Conservation (phyloP, 2,888 invertebrate species). For the Phalera bucephala region DNA sequence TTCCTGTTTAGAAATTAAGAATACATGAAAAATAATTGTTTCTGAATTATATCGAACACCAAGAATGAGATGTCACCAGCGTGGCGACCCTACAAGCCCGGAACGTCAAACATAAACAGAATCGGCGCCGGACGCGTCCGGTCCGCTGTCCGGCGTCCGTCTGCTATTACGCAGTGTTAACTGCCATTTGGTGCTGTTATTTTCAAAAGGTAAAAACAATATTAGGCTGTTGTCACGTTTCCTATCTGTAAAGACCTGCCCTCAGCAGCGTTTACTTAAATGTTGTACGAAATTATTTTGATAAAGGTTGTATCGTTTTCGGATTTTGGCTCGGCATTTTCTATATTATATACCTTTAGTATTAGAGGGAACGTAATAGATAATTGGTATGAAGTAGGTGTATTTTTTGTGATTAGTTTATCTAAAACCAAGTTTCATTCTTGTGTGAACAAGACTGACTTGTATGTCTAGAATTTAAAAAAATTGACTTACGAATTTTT, state of each 20-base stretch:
- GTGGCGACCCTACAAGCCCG: slow-evolving; percentile 9
- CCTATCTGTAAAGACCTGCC: slow-evolving; percentile 1
- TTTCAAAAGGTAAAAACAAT: slow-evolving; percentile 35
- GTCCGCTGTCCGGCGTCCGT: slow-evolving; percentile 30
- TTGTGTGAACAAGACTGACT: too few species aligned
- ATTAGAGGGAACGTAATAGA: too few species aligned
- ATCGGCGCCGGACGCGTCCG: slow-evolving; percentile 32
- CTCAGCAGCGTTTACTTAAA: neutral
- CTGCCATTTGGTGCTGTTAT: slow-evolving; percentile 27
- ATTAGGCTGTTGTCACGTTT: slow-evolving; percentile 28
- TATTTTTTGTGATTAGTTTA: too few species aligned
- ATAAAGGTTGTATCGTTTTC: neutral
- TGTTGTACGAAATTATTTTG: neutral
- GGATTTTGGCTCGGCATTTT: neutral
- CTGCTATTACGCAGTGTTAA: slow-evolving; percentile 35
- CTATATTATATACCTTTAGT: too few species aligned
- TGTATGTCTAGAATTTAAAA: too few species aligned
- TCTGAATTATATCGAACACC: too few species aligned
- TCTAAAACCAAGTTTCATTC: too few species aligned
- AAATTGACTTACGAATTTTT: too few species aligned
- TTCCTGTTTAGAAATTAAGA: too few species aligned
- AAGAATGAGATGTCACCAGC: too few species aligned
- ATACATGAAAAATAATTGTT: too few species aligned
- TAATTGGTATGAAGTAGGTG: too few species aligned
- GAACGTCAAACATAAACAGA: slow-evolving; percentile 43